Evolutionary conservation across 2,888 invertebrate species (phyloP).

Genomic region (Melanostoma scalare): DNA sequence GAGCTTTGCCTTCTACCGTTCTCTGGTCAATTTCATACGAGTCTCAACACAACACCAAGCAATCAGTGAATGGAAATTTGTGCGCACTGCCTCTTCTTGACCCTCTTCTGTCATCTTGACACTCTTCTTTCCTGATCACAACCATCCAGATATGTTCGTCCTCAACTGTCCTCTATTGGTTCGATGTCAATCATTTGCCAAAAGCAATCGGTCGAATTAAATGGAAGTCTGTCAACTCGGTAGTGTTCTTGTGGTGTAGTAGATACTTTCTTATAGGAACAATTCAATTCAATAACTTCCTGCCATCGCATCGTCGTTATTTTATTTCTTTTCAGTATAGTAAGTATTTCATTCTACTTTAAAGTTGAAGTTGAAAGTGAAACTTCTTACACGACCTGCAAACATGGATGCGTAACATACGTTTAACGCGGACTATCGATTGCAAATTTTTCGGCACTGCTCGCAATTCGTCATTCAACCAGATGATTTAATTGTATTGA

Average conservation of each 20-base stretch:
- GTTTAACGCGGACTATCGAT: too few relatives aligned
- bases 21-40: conserved; percentile 76
- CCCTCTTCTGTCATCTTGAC: conserved; percentile 83
- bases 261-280: conserved; percentile 92
- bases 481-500: too few relatives aligned
- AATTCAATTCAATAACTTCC: conserved; percentile 92
- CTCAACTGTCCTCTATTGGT: conserved; percentile 95
- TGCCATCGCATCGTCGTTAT: conserved; percentile 98
- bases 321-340: not conserved
- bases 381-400: too few relatives aligned
- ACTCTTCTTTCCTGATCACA: conserved; percentile 93
- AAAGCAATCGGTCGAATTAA: conserved; percentile 78
- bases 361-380: too few relatives aligned
- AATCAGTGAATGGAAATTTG: conserved; percentile 77
- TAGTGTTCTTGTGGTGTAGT: conserved; percentile 89
- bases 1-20: conserved; percentile 83
- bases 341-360: too few relatives aligned
- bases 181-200: conserved; percentile 85
- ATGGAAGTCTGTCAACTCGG: conserved; percentile 77
- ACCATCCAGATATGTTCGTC: conserved; percentile 93
- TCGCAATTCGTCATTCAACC: too few relatives aligned
- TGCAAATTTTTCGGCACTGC: too few relatives aligned
- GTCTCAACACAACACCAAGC: conserved; percentile 79
- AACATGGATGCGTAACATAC: too few relatives aligned
- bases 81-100: conserved; percentile 85